Conservation (phyloP, 2,113 vertebrate genomes). For the Athene cunicularia region DNA sequence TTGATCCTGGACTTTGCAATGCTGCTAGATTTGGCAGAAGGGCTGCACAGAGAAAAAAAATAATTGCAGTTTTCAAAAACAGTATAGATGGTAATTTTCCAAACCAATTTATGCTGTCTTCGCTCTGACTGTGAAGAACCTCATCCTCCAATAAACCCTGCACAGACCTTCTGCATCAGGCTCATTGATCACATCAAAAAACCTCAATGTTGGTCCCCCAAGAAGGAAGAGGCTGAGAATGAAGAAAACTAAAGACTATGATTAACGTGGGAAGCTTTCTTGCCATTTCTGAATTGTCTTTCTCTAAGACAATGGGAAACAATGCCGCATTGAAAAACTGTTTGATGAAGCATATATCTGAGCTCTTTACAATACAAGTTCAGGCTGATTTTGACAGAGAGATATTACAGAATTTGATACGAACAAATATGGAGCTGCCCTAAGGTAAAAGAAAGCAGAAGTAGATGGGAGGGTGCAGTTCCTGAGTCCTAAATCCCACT, state of each 20-base stretch:
- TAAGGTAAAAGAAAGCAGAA: slow-evolving; percentile 20
- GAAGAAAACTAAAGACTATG: neutral
- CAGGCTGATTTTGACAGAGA: slow-evolving; percentile 31
- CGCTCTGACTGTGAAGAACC: neutral
- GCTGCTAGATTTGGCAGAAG: neutral
- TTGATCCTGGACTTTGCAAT: neutral
- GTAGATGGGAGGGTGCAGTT: neutral
- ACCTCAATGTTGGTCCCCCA: neutral
- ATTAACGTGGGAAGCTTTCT: neutral
- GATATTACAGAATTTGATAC: slow-evolving; percentile 2
- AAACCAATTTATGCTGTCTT: neutral
- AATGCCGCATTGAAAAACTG: neutral
- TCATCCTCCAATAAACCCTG: neutral
- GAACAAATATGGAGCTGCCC: neutral
- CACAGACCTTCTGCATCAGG: neutral
- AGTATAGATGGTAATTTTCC: neutral
- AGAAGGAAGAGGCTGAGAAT: neutral
- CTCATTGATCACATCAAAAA: neutral
- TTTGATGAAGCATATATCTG: neutral
- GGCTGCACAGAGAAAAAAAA: neutral
- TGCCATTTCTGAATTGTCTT: neutral
- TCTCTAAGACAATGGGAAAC: neutral
- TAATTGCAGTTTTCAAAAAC: neutral
- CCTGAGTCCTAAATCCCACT: neutral
- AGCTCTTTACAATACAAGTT: slow-evolving; percentile 18